Evolutionary conservation across 2,113 vertebrate genomes (phyloP), one percentile per base, ranked within the genome.

Genomic region (Otolemur garnettii): DNA sequence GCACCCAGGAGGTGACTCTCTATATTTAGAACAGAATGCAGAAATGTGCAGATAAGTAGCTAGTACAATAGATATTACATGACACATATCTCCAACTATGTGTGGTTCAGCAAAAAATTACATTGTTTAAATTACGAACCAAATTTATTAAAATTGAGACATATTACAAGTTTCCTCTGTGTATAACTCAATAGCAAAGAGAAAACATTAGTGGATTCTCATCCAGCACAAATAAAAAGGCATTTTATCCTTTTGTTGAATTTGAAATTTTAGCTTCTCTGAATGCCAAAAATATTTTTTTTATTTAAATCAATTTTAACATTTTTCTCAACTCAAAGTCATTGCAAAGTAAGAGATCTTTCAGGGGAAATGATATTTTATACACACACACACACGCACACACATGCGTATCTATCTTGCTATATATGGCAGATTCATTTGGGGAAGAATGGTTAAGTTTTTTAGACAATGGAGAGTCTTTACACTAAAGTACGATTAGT

Each of bases 1-100:
- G 45, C 45, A 45, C 45, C 45, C 45, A 45, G 45, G 45, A 8
- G 45, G 45, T 45, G 45, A 90, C 85, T 85, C 35, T 97, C 33
- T 60, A 21, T 14, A 62, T 69, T 87, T 81, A 79, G 53, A 87
- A 75, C 35, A 71, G 64, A 87, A 85, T 91, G 93, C 28, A 88
- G 75, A 93, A 92, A 79, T 69, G 35, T 68, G 11, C 45, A 71
- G 35, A 35, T n/a, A 68, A 91, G 57, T 30, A 50, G 35, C 50
- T 59, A 74, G 19, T n/a, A 45, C 10, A 60, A 10, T 60, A 60
- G 38, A 9, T 14, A 50, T 55, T 87, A 5, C 13, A 26, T 19
- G 38, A 60, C 13, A 3, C 33, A 24, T 53, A 45, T 45, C 15
- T 11, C 14, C 38, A 66, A 71, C 5, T 60, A 9, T 22, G 4